A percentile compares a stretch with the other conserved stretches of the same genome.
Conservation (phyloP, 2,113 vertebrate species). For the Isurus oxyrinchus region DNA sequence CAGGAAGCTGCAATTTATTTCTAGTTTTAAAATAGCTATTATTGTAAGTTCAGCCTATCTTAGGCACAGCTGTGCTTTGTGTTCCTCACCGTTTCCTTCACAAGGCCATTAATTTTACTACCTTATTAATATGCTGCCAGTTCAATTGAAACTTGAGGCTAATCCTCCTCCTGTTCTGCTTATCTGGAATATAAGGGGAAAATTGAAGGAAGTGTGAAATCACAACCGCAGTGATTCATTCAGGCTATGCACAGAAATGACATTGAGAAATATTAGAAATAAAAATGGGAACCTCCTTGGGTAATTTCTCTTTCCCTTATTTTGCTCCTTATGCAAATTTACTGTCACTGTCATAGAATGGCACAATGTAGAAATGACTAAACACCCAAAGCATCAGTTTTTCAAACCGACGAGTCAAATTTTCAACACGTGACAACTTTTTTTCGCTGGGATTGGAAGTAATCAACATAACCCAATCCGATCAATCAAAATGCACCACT, state of each 20-base stretch:
- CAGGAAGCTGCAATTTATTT: background rate
- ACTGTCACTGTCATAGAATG: background rate
- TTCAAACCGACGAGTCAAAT: background rate
- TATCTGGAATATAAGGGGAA: background rate
- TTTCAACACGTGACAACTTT: background rate
- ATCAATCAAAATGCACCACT: too few species aligned
- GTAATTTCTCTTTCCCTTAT: background rate
- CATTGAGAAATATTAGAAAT: background rate
- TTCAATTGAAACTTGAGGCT: background rate
- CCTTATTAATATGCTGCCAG: background rate
- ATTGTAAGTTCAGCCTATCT: background rate
- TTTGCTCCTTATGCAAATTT: background rate
- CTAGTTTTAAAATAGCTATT: background rate
- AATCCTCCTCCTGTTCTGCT: background rate
- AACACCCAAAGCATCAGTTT: background rate
- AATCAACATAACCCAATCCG: background rate
- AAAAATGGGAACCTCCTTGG: background rate
- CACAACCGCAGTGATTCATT: background rate
- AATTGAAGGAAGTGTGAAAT: background rate
- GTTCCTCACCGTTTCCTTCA: background rate
- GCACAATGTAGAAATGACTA: background rate
- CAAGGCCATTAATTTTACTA: background rate
- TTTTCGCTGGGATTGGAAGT: background rate
- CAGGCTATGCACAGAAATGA: background rate
- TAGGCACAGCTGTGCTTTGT: too few species aligned